Conservation (phyloP, 1,140 invertebrate species). For the Dendroctonus ponderosae region DNA sequence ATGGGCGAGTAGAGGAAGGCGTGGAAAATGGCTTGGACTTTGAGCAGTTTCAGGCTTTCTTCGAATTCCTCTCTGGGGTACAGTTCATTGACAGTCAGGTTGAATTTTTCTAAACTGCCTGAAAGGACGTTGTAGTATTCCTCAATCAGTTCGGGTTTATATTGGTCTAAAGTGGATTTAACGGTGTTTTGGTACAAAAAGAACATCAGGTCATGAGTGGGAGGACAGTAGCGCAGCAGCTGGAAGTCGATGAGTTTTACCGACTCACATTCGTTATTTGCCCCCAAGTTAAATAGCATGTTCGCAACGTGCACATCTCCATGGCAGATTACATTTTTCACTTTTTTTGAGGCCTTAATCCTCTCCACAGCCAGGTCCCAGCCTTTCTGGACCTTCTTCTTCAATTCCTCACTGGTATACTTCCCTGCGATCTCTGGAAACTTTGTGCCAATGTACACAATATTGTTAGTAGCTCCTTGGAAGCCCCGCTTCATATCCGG, state of each 20-base stretch:
- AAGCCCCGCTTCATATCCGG: not conserved
- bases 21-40: slow-evolving; percentile 1
- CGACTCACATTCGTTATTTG: slow-evolving; percentile 32
- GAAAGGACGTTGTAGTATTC: slow-evolving; percentile 21
- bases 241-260: slow-evolving; percentile 65
- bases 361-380: slow-evolving; percentile 50
- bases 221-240: slow-evolving; percentile 57
- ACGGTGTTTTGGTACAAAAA: slow-evolving; percentile 56
- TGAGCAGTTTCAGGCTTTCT: slow-evolving; percentile 8
- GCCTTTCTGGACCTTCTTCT: slow-evolving; percentile 17
- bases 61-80: slow-evolving; percentile 13
- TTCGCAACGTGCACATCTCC: slow-evolving; percentile 65
- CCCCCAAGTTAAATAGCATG: slow-evolving; percentile 59
- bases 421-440: slow-evolving; percentile 15
- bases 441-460: slow-evolving; percentile 3
- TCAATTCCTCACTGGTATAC: slow-evolving; percentile 5
- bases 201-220: slow-evolving; percentile 55
- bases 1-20: slow-evolving; percentile 8
- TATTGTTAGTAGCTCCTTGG: not conserved
- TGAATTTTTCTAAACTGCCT: slow-evolving; percentile 3
- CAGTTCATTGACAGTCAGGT: slow-evolving; percentile 10
- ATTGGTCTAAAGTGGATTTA: slow-evolving; percentile 43
- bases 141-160: slow-evolving; percentile 9
- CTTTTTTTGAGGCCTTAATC: slow-evolving; percentile 52
- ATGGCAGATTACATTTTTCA: slow-evolving; percentile 60